These are phyloP conservation scores for Sebastes nivosus DNA, from an alignment of 2,797 vertebrate species.

Conservation along the genomic window DNA sequence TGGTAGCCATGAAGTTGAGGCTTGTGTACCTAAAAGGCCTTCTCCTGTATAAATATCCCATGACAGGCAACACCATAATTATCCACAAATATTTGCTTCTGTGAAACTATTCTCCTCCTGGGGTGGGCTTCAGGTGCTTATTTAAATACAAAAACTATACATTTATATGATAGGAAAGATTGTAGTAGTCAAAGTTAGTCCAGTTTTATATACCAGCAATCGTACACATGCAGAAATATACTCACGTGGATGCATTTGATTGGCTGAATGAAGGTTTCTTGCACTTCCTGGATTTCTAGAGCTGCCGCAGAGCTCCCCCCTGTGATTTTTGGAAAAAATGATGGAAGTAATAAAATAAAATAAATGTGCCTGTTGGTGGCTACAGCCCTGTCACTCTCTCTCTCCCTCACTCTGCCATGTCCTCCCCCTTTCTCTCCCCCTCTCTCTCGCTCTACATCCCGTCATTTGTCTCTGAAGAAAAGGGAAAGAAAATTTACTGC, in stretches of 20 bases:
- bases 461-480: constrained; percentile 40
- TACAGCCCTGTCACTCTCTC: constrained; percentile 39
- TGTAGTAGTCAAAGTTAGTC: constrained; percentile 15
- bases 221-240: neutral
- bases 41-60: constrained; percentile 15
- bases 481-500: constrained; percentile 30
- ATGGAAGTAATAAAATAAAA: constrained; percentile 20
- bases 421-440: constrained; percentile 11
- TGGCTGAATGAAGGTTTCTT: constrained; percentile 27
- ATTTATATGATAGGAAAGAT: constrained; percentile 35
- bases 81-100: constrained; percentile 51
- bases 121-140: constrained; percentile 46
- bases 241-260: constrained; percentile 27
- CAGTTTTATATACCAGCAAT: constrained; percentile 41
- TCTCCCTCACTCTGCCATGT: constrained; percentile 9
- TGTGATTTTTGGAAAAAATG: constrained; percentile 1
- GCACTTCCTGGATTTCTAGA: constrained; percentile 7
- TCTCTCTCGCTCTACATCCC: constrained; percentile 1
- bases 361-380: constrained; percentile 56
- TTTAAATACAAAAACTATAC: constrained; percentile 44
- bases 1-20: constrained; percentile 2
- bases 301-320: neutral
- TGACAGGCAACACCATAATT: constrained; percentile 5
- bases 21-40: constrained; percentile 12
- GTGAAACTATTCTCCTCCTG: constrained; percentile 45